Base-by-base conservation (phyloP, 64 coral and sea anemone genomes). In the Astreopora myriophthalma region DNA sequence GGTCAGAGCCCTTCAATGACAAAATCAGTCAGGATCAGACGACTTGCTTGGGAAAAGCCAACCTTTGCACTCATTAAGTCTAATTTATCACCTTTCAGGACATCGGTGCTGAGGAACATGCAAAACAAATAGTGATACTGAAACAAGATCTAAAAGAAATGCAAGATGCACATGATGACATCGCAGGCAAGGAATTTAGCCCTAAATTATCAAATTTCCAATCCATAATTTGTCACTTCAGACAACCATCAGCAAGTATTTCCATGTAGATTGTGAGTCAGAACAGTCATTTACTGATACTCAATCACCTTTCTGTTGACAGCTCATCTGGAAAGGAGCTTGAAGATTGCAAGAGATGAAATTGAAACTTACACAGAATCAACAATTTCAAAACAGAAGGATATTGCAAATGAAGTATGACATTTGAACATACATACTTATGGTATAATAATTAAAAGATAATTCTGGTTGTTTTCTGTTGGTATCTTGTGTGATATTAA, bases 341-440 rank as follows among this genome's bases (percentile, higher is more conserved):
- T 99, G 69, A 99, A 90, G 24, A 99, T 99, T 70, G 86, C 94
- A 19, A 99, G 91, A 69, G 97, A 95, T 69, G 97, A 99, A 79
- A 99, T 99, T 52, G 90, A 89, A 78, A 52, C 73, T 58, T 95
- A 99, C 24, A 95, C 94, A 48, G 90, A 99, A 81, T 87, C 68
- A 28, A 95, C 97, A 23, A 87, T 99, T 28, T 76, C 87, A 38
- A 99, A 95, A 19, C 97, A 99, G 58, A 99, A 99, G 85, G 91
- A 91, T 8, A 93, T 99, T 91, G 97, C 97, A 60, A 95, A 94
- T 51, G 97, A 99, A 87, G 96, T 98, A 63, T 17, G 29, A 19
- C n/a, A n/a, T n/a, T n/a, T n/a, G n/a, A 13, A 55, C 9, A 55
- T 55, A 16, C 3, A 55, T 55, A 16, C 16, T 16, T 14, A 3